phyloP scores from a whole-genome alignment of 2,113 vertebrate genomes.

The Aphyosemion australe region DNA sequence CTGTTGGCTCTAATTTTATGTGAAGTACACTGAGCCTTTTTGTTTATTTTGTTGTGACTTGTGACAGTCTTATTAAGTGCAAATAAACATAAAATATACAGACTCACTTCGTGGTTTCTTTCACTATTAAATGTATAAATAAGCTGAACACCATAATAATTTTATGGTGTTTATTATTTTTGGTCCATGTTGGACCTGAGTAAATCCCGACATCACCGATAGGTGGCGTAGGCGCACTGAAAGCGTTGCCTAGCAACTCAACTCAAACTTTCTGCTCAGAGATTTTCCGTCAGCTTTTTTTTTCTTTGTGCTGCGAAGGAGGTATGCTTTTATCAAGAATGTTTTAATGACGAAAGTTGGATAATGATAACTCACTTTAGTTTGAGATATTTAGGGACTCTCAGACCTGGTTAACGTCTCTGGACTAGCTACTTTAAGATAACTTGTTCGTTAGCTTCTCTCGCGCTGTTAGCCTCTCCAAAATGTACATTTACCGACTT shows the following conservation, averaged over 20 bases:
- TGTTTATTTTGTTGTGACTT: conserved; percentile 28
- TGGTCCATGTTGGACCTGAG: background rate
- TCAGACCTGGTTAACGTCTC: background rate
- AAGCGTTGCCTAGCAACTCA: conserved; percentile 56
- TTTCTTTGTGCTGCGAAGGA: background rate
- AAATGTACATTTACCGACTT: background rate
- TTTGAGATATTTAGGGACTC: background rate
- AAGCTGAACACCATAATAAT: background rate
- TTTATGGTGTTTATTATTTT: background rate
- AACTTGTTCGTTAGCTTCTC: background rate
- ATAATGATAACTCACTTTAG: background rate
- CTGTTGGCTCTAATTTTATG: background rate
- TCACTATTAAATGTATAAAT: background rate
- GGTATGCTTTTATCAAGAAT: conserved; percentile 1
- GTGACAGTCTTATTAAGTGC: background rate
- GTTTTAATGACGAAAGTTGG: too few relatives aligned
- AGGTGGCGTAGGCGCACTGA: conserved; percentile 9
- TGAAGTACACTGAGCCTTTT: background rate
- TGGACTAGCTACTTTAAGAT: background rate
- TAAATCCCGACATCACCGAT: background rate
- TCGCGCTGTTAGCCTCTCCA: background rate
- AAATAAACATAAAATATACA: conserved; percentile 31
- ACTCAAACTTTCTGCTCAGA: conserved; percentile 27
- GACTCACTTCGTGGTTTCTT: conserved; percentile 1
- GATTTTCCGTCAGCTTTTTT: background rate